phyloP scores from a whole-genome alignment of 2,888 invertebrate species.

The Leptopterna dolabrata region DNA sequence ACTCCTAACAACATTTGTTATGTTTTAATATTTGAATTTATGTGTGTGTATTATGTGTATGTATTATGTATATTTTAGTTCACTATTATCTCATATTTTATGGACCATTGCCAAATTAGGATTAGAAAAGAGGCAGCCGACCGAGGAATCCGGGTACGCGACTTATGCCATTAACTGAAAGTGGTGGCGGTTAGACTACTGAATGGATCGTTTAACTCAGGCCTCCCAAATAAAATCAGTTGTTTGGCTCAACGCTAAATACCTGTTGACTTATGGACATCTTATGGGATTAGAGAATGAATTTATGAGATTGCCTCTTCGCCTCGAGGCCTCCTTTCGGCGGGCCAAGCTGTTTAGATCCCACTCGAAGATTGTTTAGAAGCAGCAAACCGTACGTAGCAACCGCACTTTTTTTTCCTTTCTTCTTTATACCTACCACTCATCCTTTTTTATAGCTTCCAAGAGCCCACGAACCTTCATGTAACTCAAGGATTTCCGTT shows the following conservation, averaged over 20 bases:
- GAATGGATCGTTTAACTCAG: neutral
- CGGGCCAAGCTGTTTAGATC: neutral
- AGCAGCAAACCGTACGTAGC: neutral
- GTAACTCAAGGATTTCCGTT: too few species aligned
- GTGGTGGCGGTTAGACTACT: neutral
- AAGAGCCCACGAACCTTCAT: too few species aligned
- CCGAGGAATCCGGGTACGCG: neutral
- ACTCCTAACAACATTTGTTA: too few species aligned
- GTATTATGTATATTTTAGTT: too few species aligned
- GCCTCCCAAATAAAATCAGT: neutral
- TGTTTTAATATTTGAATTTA: too few species aligned
- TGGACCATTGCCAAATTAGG: too few species aligned
- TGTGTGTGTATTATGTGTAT: too few species aligned
- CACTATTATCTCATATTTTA: too few species aligned
- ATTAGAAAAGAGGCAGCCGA: too few species aligned
- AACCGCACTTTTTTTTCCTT: neutral
- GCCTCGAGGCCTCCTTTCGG: neutral
- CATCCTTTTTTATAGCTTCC: too few species aligned
- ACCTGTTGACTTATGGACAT: slow-evolving; percentile 46
- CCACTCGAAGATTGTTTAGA: neutral
- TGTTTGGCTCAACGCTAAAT: slow-evolving; percentile 30
- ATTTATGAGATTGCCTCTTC: slow-evolving; percentile 33
- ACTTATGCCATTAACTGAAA: neutral
- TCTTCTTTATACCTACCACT: neutral
- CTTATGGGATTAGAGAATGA: slow-evolving; percentile 37